phyloP scores from a whole-genome alignment of 2,113 vertebrate species.

The Mastomys coucha region DNA sequence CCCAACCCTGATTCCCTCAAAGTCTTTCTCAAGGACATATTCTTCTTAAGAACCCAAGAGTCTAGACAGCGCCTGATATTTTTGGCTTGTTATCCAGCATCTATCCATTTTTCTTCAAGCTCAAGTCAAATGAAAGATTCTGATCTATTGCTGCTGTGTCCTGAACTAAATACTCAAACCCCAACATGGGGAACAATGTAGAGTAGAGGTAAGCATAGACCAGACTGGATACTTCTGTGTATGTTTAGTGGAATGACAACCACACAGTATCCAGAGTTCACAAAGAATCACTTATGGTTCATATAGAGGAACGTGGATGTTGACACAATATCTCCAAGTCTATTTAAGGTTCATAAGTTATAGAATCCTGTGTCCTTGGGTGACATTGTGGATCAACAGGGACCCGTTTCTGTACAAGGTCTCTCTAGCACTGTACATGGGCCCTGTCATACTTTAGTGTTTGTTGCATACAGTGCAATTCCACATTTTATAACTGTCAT shows the following conservation, averaged over 20 bases:
- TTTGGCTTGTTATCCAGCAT: neutral
- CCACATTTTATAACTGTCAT: accelerated
- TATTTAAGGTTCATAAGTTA: neutral
- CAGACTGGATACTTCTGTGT: too few relatives aligned
- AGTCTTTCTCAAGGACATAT: neutral
- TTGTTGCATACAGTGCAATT: accelerated
- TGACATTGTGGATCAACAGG: conserved; percentile 27
- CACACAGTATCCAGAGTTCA: neutral
- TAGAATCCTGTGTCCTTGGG: neutral
- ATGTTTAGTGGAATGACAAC: neutral
- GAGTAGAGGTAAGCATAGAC: neutral
- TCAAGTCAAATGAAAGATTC: neutral
- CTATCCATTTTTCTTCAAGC: neutral
- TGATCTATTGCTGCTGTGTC: neutral
- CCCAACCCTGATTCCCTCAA: neutral
- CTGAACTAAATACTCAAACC: neutral
- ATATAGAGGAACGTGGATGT: neutral
- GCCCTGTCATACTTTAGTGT: accelerated
- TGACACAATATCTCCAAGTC: accelerated
- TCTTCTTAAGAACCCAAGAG: neutral
- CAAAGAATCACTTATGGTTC: neutral
- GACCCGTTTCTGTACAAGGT: neutral
- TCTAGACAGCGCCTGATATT: too few relatives aligned
- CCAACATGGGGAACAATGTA: too few relatives aligned
- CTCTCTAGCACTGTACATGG: neutral